Evolutionary conservation across 2,797 vertebrate species (phyloP).

Genomic region (Gallirallus australis): DNA sequence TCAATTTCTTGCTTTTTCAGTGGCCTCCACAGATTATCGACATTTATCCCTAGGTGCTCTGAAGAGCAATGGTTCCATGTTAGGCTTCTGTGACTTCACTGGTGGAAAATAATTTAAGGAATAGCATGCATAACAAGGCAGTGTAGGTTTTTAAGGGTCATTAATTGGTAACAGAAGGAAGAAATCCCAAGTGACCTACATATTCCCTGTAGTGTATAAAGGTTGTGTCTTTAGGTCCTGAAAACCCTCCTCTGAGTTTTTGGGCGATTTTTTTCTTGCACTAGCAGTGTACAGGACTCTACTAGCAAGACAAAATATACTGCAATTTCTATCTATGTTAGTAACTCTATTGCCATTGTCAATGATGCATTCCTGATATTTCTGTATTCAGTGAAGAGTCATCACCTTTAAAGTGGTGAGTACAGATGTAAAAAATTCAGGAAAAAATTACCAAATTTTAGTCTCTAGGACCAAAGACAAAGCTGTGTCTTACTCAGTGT

Average conservation of each 20-base stretch:
- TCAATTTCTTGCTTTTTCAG: neutral
- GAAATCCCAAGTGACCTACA: neutral
- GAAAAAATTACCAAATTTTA: neutral
- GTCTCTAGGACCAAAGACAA: neutral
- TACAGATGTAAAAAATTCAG: neutral
- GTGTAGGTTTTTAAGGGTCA: neutral
- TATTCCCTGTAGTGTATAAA: neutral
- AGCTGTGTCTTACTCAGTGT: neutral
- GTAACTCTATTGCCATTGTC: neutral
- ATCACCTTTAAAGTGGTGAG: neutral
- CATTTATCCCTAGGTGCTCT: neutral
- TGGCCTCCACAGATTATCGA: neutral
- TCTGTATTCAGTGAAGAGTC: neutral
- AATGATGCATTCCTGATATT: neutral
- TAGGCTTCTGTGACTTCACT: slow-evolving; percentile 23
- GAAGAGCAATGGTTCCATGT: neutral
- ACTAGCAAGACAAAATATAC: neutral
- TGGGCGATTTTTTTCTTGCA: neutral
- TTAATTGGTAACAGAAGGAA: neutral
- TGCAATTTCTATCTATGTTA: neutral
- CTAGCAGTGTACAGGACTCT: neutral
- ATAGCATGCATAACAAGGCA: neutral
- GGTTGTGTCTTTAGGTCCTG: slow-evolving; percentile 36
- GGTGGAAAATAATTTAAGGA: slow-evolving; percentile 39
- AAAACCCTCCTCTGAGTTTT: slow-evolving; percentile 11